phyloP scores from a whole-genome alignment of 92 coral and sea anemone genomes.

The Siderastrea siderea region DNA sequence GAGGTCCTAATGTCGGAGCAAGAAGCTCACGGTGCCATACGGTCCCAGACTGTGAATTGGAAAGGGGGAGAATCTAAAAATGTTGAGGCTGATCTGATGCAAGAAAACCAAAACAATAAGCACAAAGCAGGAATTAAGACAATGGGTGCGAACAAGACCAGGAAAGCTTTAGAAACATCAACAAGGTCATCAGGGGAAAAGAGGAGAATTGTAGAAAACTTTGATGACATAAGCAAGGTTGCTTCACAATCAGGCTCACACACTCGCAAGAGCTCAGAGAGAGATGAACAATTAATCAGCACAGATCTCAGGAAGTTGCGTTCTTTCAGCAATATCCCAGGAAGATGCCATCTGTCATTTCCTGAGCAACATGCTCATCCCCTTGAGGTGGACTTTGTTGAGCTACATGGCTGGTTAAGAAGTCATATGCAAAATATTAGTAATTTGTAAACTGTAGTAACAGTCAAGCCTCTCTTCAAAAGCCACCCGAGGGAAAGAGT shows the following conservation, averaged over 20 bases:
- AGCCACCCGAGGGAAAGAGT: background rate
- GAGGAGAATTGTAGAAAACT: conserved; percentile 24
- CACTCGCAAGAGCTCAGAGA: conserved; percentile 60
- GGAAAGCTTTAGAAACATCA: conserved; percentile 40
- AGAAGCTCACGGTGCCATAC: conserved; percentile 64
- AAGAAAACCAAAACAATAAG: conserved; percentile 48
- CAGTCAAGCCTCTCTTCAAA: background rate
- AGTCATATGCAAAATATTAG: conserved; percentile 60
- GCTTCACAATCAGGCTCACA: conserved; percentile 69
- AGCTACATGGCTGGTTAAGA: conserved; percentile 76
- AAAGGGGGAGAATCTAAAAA: conserved; percentile 74
- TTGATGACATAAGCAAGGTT: conserved; percentile 48
- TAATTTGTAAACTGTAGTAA: background rate
- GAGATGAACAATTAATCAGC: conserved; percentile 73
- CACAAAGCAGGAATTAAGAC: conserved; percentile 58
- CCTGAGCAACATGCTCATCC: conserved; percentile 71
- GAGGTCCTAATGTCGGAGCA: conserved; percentile 61
- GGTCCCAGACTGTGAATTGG: conserved; percentile 70
- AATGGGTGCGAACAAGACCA: conserved; percentile 67
- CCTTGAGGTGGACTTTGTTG: conserved; percentile 63
- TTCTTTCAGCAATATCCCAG: conserved; percentile 50
- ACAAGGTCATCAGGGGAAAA: conserved; percentile 58
- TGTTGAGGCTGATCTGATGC: conserved; percentile 63
- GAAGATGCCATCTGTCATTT: conserved; percentile 63
- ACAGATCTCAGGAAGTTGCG: conserved; percentile 57